Base-by-base conservation (phyloP, 35 echinoderm and acorn worm genomes). In the Strongylocentrotus purpuratus region DNA sequence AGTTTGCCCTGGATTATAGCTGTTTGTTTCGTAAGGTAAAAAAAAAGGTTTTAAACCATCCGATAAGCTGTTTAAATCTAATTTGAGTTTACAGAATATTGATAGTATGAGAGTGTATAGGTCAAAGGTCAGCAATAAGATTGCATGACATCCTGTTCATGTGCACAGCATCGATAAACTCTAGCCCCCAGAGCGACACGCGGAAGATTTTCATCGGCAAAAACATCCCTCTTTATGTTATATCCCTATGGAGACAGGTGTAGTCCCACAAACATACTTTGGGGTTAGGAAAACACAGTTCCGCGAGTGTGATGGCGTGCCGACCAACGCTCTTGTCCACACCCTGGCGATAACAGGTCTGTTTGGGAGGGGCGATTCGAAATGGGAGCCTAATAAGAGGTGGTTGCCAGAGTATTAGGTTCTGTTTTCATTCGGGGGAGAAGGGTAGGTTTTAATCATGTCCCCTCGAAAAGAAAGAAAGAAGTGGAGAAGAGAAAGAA, bases 191-290 rank as follows among this genome's bases (percentile, higher is more conserved):
- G 17, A 71, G 61, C 20, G 25, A 28, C 61, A 28, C 61, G 20
- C 25, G 65, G 20, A 78, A 78, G 65, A 78, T 78, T 78, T 59
- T 78, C 65, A 78, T 78, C 22, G 28, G 11, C 65, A 7, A 22
- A 78, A 78, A 78, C 20, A 78, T 78, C 65, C 65, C 20, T n/a
- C 18, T 28, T 78, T 78, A 78, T 78, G 28, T 8, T 78, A 78
- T 78, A 78, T 78, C 65, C 65, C 65, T n/a, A 78, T 78, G 65
- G 65, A 78, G 65, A 78, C 65, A 78, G 65, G 65, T 78, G 65
- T 78, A 78, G 65, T 78, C 65, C 65, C 65, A 78, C 22, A 78
- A 78, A 78, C 65, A 78, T n/a, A 78, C 20, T 78, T 78, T 78
- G 65, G 22, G 65, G 65, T 78, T 78, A 78, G 65, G 65, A 78